Percentiles rank a stretch among this genome's conserved stretches.
phyloP scores from a whole-genome alignment of 1,140 invertebrate species.

The Drosophila tsacasi region DNA sequence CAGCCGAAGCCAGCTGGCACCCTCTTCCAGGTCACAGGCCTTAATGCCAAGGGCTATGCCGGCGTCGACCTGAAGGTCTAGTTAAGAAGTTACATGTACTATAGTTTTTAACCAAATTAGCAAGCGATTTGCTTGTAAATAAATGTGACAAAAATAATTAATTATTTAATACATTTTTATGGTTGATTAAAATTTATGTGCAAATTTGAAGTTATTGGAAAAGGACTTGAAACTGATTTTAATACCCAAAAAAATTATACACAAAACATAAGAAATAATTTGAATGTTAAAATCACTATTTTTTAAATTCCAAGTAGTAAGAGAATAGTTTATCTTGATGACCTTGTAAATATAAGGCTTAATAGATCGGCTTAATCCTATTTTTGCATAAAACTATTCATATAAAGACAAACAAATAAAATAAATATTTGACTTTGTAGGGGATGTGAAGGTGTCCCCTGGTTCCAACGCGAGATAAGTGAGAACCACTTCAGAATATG shows the following conservation, averaged over 20 bases:
- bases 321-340: not conserved
- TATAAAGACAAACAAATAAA: not conserved
- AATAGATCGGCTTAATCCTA: not conserved
- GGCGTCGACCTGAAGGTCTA: conserved; percentile 65
- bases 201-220: too few relatives aligned
- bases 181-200: not conserved
- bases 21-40: conserved; percentile 89
- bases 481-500: conserved; percentile 21
- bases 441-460: conserved; percentile 6
- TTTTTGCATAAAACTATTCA: not conserved
- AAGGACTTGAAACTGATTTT: not conserved
- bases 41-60: conserved; percentile 87
- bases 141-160: not conserved
- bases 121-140: not conserved
- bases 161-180: too few relatives aligned
- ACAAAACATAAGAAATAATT: not conserved
- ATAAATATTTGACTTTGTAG: conserved; percentile 14
- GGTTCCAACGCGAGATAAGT: conserved; percentile 29
- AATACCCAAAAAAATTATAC: not conserved
- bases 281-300: not conserved
- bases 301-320: too few relatives aligned
- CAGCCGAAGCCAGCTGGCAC: conserved; percentile 89
- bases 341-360: not conserved
- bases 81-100: conserved; percentile 5
- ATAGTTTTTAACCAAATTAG: conserved; percentile 9